Evolutionary conservation across 2,797 vertebrate genomes (phyloP).

Genomic region (Hylomyscus alleni): DNA sequence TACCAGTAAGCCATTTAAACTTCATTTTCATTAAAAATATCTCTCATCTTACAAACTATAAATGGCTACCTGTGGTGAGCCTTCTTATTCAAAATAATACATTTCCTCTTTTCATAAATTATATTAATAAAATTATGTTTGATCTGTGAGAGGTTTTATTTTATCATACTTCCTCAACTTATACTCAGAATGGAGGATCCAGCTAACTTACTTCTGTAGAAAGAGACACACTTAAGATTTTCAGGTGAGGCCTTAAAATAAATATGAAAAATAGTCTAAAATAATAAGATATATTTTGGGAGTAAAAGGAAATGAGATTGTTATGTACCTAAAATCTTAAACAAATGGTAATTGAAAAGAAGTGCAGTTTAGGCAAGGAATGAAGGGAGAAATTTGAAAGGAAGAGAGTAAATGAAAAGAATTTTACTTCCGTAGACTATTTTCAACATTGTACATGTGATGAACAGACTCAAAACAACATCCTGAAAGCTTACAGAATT

Average conservation of each 20-base stretch:
- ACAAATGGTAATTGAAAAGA: conserved; percentile 11
- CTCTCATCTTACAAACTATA: conserved; percentile 32
- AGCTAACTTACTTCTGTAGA: not conserved
- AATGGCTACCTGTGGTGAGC: not conserved
- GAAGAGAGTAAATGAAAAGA: not conserved
- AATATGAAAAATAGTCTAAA: conserved; percentile 46
- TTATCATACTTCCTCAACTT: not conserved
- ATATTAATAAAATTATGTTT: conserved; percentile 36
- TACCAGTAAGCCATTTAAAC: conserved; percentile 28
- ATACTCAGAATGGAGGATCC: not conserved
- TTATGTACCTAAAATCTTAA: not conserved
- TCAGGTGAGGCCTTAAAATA: conserved; percentile 25
- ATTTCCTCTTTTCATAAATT: not conserved
- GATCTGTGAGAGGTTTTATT: conserved; percentile 49
- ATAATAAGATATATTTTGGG: conserved; percentile 37
- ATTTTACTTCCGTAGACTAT: not conserved
- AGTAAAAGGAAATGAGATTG: conserved; percentile 27
- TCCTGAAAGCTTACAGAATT: not conserved
- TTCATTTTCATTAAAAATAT: not conserved
- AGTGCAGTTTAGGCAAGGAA: not conserved
- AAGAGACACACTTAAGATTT: not conserved
- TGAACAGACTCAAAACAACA: not conserved
- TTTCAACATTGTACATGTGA: not conserved
- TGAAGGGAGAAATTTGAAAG: not conserved
- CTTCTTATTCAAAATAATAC: not conserved